These are phyloP conservation scores for Adrianichthys oophorus DNA, from an alignment of 2,797 vertebrate genomes.

Conservation along the genomic window DNA sequence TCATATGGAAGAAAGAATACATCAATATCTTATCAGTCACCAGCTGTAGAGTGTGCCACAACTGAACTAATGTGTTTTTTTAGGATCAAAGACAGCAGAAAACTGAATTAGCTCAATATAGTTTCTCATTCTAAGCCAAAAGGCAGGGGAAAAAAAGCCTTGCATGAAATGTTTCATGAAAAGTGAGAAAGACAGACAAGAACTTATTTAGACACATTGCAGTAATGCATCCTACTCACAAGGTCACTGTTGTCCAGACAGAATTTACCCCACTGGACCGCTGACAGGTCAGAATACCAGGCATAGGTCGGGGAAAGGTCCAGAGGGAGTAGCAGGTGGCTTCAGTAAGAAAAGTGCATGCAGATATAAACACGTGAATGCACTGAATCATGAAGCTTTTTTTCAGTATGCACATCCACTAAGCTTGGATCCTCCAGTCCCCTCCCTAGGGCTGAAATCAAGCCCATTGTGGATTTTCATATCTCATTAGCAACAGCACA, in stretches of 20 bases:
- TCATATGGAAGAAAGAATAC: slow-evolving; percentile 37
- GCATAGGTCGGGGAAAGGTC: slow-evolving; percentile 17
- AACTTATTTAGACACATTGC: slow-evolving; percentile 56
- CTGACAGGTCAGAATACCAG: slow-evolving; percentile 46
- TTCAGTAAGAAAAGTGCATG: slow-evolving; percentile 39
- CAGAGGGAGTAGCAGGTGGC: slow-evolving; percentile 32
- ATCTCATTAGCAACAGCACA: slow-evolving; percentile 13
- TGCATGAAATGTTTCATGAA: slow-evolving; percentile 23
- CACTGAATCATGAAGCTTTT: slow-evolving; percentile 11
- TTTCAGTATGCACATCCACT: slow-evolving; percentile 12
- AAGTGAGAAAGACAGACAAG: slow-evolving; percentile 49
- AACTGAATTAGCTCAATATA: slow-evolving; percentile 55
- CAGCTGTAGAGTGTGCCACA: slow-evolving; percentile 13
- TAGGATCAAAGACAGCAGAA: slow-evolving; percentile 29
- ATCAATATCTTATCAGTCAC: slow-evolving; percentile 48
- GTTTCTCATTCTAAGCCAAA: slow-evolving; percentile 25
- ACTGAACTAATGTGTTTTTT: slow-evolving; percentile 14
- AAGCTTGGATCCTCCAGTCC: slow-evolving; percentile 10
- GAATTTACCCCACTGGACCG: slow-evolving; percentile 37
- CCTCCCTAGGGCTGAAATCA: slow-evolving; percentile 13
- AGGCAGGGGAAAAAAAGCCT: slow-evolving; percentile 10
- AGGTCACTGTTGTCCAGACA: slow-evolving; percentile 11
- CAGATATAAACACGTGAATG: slow-evolving; percentile 26
- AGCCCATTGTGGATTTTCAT: slow-evolving; percentile 3
- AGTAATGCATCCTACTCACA: slow-evolving; percentile 25